Conservation (phyloP, 37 sponge, comb jelly and placozoan species). For the Halisarca cf. caerulea region DNA sequence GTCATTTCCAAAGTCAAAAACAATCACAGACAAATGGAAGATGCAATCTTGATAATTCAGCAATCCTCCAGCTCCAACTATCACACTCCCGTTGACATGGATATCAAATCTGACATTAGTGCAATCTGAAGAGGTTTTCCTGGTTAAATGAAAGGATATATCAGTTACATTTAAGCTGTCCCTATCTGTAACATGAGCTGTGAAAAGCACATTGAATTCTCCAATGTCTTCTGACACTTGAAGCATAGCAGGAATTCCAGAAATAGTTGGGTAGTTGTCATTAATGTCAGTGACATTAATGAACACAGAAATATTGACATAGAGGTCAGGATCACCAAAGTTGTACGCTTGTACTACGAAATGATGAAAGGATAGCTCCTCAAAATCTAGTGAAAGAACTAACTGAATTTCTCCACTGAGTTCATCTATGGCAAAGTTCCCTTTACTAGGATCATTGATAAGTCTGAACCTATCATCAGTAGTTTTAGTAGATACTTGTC, state of each 20-base stretch:
- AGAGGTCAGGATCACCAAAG: neutral
- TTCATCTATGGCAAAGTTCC: neutral
- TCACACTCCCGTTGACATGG: neutral
- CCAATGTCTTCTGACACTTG: too few species aligned
- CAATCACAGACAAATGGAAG: neutral
- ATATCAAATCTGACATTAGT: neutral
- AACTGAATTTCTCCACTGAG: neutral
- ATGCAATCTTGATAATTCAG: neutral
- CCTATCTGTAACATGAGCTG: neutral
- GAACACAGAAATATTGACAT: constrained; percentile 30
- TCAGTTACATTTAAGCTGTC: neutral
- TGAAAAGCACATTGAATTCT: neutral
- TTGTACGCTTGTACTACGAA: neutral
- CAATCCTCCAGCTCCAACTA: neutral
- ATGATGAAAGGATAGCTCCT: neutral
- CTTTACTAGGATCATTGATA: neutral
- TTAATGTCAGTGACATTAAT: constrained; percentile 56
- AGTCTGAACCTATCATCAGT: neutral
- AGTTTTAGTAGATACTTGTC: neutral
- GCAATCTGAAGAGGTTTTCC: neutral
- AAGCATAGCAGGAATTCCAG: neutral
- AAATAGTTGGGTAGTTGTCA: constrained; percentile 62
- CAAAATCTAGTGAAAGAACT: neutral
- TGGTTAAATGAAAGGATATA: neutral
- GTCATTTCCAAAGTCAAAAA: neutral